phyloP scores from a whole-genome alignment of 1,140 invertebrate species.

The Lycorma delicatula region DNA sequence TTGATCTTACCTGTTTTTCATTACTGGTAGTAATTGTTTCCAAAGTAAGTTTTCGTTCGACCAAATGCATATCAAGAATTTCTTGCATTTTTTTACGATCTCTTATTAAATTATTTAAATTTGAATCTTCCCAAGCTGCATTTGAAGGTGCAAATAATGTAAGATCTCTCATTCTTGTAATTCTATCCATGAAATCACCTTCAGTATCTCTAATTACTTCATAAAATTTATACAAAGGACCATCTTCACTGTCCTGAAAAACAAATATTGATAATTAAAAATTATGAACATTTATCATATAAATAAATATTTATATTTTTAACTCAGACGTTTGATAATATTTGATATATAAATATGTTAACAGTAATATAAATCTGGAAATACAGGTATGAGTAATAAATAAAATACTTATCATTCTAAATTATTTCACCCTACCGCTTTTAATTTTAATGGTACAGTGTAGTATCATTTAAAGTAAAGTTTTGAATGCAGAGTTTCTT shows the following conservation, averaged over 20 bases:
- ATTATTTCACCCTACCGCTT: no score
- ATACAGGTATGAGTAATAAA: no score
- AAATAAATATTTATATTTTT: no score
- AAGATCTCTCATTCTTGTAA: conserved; percentile 59
- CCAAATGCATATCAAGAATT: conserved; percentile 68
- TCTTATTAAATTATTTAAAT: conserved; percentile 58
- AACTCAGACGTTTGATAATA: no score
- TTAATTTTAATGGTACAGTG: no score
- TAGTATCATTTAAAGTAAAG: no score
- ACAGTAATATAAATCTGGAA: no score
- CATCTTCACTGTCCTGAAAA: conserved; percentile 63
- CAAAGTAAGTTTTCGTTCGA: conserved; percentile 63
- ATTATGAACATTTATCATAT: no score
- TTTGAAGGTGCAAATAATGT: conserved; percentile 87
- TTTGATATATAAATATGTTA: no score
- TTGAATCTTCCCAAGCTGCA: conserved; percentile 61
- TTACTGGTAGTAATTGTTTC: conserved; percentile 64
- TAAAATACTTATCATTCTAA: no score
- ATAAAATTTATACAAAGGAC: conserved; percentile 72
- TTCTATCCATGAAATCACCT: conserved; percentile 59
- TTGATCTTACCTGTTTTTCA: conserved; percentile 51
- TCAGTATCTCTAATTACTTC: conserved; percentile 65
- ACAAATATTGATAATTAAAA: no score
- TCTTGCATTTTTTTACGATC: conserved; percentile 48
- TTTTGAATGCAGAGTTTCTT: no score